Base-by-base conservation (phyloP, 1,140 invertebrate genomes). In the Ctenoplectra terminalis region DNA sequence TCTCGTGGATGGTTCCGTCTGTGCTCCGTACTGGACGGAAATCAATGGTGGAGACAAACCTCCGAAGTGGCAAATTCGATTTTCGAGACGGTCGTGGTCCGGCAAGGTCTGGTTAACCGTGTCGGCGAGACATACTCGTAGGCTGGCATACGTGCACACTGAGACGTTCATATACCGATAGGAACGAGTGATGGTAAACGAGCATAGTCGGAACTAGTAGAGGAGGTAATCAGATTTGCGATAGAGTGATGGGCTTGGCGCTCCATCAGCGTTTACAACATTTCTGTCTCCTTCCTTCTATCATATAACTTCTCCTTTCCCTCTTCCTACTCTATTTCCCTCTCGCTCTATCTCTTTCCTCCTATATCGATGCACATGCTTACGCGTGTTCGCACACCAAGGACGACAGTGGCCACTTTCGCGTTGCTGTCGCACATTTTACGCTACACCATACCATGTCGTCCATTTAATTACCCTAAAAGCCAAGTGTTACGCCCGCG, bases 151-250 rank as follows among this genome's bases (percentile, higher is more conserved):
- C 64, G 37, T 60, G 54, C 20, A 15, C 17, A 37, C 46, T 17
- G 7, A 23, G 15, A 37, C 40, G 67, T 40, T 60, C 43, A 46
- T 73, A 61, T 23, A 48, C 26, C 29, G 5, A 9, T 29, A n/a
- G 29, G 31, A 67, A 75, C 56, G 73, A 37, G 58, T 40, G 73
- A 56, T 26, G 61, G 72, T 50, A 69, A 61, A 85, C 74, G 79
- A 73, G 64, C 54, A 69, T 54, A 50, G 63, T 37, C 40, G 43
- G 56, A 75, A 50, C 63, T 48, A 58, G 50, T 7, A 29, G 9
- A 34, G 64, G 69, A 71, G 66, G 60, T 88, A 88, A 88, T 87
- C 83, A 88, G 79, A 86, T 88, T 88, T 88, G 70, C 87, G 58
- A 77, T 71, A 84, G 83, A 84, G 86, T 67, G 78, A 84, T 83